Evolutionary conservation across 2,888 invertebrate genomes (phyloP).

Genomic region (Xylophagus ater): DNA sequence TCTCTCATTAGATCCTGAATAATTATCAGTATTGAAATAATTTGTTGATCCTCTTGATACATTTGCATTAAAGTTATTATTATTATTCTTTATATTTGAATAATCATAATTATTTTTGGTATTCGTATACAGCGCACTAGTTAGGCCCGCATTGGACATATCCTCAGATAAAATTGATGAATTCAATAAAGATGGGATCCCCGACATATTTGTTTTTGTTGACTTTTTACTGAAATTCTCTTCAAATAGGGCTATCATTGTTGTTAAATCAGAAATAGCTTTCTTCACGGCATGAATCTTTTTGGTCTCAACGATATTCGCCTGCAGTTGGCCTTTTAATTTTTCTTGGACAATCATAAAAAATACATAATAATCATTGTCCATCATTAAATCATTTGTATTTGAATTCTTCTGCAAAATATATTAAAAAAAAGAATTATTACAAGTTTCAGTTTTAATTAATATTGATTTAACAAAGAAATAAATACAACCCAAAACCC

Average conservation of each 20-base stretch:
- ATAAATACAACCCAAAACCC: neutral
- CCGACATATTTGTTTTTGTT: neutral
- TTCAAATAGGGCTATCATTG: slow-evolving; percentile 13
- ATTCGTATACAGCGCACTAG: too few species aligned
- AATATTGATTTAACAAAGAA: neutral
- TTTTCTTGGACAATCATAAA: slow-evolving; percentile 17
- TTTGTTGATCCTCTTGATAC: slow-evolving; percentile 4
- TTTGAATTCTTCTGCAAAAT: slow-evolving; percentile 15
- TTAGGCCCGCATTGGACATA: too few species aligned
- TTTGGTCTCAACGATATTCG: slow-evolving; percentile 12
- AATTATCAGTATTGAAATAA: too few species aligned
- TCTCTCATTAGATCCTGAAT: too few species aligned
- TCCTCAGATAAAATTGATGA: neutral
- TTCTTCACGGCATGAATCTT: slow-evolving; percentile 11
- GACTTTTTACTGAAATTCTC: slow-evolving; percentile 8
- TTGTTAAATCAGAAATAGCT: slow-evolving; percentile 11
- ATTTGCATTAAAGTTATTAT: neutral
- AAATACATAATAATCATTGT: slow-evolving; percentile 15
- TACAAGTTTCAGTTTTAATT: neutral
- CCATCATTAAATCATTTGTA: slow-evolving; percentile 16
- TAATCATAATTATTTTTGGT: neutral
- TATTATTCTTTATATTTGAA: neutral
- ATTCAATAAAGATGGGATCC: neutral
- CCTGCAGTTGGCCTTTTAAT: slow-evolving; percentile 15
- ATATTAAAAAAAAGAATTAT: neutral